These are phyloP conservation scores for Onychostoma macrolepis DNA, from an alignment of 2,113 vertebrate species.

Conservation along the genomic window DNA sequence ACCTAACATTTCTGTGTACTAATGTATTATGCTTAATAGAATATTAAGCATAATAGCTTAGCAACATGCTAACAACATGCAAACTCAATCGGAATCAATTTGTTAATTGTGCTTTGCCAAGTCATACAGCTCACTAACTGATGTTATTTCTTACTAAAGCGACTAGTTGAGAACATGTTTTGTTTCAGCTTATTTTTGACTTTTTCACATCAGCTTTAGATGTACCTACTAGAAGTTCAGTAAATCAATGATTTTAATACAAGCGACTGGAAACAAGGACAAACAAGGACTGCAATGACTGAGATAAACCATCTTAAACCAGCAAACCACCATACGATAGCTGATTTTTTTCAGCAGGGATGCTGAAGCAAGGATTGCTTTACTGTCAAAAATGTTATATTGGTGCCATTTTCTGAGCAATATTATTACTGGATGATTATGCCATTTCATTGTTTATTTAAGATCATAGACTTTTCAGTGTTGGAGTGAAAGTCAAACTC, in stretches of 20 bases:
- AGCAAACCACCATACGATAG: neutral
- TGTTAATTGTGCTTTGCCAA: neutral
- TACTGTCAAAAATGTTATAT: neutral
- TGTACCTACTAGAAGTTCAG: neutral
- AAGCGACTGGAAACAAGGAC: neutral
- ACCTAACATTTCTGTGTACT: neutral
- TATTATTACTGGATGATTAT: neutral
- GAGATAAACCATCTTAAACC: neutral
- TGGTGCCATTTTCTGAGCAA: neutral
- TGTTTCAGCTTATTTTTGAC: neutral
- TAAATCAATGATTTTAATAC: neutral
- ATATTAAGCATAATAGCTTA: neutral
- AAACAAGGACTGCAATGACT: neutral
- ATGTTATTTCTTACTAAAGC: neutral
- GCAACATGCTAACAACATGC: slow-evolving; percentile 2
- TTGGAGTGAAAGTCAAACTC: neutral
- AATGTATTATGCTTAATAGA: slow-evolving; percentile 2
- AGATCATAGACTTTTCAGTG: neutral
- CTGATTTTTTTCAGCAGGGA: neutral
- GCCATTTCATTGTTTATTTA: neutral
- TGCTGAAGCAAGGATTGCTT: neutral
- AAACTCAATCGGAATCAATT: neutral
- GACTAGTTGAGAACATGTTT: neutral
- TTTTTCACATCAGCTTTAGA: neutral
- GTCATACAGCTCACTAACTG: neutral